These are phyloP conservation scores for Papilio xuthus DNA, from an alignment of 1,140 invertebrate genomes.

Conservation along the genomic window DNA sequence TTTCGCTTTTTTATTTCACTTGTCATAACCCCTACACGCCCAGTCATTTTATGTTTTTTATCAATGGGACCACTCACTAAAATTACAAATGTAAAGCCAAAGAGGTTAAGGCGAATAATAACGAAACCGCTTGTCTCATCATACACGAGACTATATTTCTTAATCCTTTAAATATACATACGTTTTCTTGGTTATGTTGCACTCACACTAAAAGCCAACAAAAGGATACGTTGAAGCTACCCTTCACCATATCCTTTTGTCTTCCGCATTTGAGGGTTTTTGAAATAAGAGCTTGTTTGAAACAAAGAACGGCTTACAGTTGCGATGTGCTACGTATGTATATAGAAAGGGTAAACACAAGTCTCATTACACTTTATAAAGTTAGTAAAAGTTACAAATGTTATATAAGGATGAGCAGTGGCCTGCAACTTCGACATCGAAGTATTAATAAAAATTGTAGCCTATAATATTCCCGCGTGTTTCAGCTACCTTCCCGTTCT, in stretches of 20 bases:
- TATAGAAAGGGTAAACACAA: not conserved
- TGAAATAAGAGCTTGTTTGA: conserved; percentile 39
- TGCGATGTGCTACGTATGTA: conserved; percentile 7
- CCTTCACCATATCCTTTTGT: conserved; percentile 38
- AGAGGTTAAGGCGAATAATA: not conserved
- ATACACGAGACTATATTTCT: not conserved
- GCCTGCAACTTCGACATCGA: too few species aligned
- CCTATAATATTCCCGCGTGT: too few species aligned
- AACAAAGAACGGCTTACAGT: conserved; percentile 35
- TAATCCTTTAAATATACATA: not conserved
- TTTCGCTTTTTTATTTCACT: conserved; percentile 1
- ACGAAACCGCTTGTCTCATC: not conserved
- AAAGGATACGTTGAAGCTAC: conserved; percentile 38
- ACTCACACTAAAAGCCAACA: conserved; percentile 38
- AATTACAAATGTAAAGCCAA: not conserved
- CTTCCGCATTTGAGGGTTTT: conserved; percentile 38
- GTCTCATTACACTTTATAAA: not conserved
- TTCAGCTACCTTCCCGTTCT: too few species aligned
- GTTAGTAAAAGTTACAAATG: not conserved
- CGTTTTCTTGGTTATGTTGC: conserved; percentile 1
- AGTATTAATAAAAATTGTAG: too few species aligned
- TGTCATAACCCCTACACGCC: not conserved
- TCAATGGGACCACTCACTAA: not conserved
- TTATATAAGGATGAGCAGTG: too few species aligned
- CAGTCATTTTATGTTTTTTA: not conserved